phyloP scores from a whole-genome alignment of 2,113 vertebrate species.

The Serranochromis macrocephalus region DNA sequence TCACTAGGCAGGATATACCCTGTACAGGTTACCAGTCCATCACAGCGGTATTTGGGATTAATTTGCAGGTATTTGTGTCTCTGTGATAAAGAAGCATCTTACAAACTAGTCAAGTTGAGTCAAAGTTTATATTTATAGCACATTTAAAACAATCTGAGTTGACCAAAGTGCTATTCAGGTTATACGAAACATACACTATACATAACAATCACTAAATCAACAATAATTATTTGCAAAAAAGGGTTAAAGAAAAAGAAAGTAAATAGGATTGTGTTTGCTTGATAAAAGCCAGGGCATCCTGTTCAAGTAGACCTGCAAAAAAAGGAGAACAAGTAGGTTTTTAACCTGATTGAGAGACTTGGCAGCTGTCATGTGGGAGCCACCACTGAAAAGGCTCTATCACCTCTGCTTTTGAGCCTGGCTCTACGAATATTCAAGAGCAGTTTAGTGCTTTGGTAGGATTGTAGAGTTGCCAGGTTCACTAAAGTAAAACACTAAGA shows the following conservation, averaged over 20 bases:
- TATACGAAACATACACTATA: background rate
- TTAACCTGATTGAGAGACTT: background rate
- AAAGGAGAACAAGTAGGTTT: background rate
- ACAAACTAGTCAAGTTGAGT: background rate
- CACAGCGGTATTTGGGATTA: background rate
- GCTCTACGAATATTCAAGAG: background rate
- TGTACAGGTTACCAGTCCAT: background rate
- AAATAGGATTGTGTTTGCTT: background rate
- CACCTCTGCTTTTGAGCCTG: background rate
- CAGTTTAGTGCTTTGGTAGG: background rate
- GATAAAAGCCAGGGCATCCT: background rate
- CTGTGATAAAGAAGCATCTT: background rate
- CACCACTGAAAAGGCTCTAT: background rate
- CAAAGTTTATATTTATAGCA: background rate
- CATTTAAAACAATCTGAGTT: background rate
- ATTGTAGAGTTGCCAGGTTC: background rate
- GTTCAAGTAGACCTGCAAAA: background rate
- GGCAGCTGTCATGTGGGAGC: background rate
- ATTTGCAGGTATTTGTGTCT: background rate
- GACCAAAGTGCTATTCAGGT: background rate
- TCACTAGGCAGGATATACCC: background rate
- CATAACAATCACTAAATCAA: background rate
- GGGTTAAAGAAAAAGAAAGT: background rate
- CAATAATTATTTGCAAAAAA: background rate
- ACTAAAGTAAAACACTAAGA: background rate